These are phyloP conservation scores for Bradynema listronoti DNA, from an alignment of 1,140 invertebrate species.

Conservation along the genomic window DNA sequence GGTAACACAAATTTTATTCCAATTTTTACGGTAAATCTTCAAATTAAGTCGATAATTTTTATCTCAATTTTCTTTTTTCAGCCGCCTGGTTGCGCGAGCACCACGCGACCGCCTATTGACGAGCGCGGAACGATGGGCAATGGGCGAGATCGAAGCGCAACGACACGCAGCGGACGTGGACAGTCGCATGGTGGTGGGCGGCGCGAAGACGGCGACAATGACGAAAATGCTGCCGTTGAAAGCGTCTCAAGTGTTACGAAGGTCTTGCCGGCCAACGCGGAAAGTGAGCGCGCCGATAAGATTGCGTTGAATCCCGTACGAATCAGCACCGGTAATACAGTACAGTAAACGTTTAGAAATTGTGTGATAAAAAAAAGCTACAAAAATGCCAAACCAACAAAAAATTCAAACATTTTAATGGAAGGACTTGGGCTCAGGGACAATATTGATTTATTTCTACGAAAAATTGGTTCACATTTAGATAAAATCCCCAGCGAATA, in stretches of 20 bases:
- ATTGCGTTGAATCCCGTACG: too few relatives aligned
- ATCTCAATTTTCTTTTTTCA: conserved; percentile 13
- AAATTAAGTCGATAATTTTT: background rate
- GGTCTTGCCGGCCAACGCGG: background rate
- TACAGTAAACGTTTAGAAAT: too few relatives aligned
- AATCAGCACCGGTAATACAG: too few relatives aligned
- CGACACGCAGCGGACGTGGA: background rate
- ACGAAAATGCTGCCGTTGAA: conserved; percentile 1
- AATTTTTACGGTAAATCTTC: background rate
- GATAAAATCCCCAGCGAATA: too few relatives aligned
- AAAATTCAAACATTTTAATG: too few relatives aligned
- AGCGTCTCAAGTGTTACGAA: background rate
- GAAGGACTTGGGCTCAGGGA: too few relatives aligned
- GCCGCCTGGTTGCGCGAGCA: conserved; percentile 42
- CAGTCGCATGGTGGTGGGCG: conserved; percentile 1
- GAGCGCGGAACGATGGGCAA: conserved; percentile 7
- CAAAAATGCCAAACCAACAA: too few relatives aligned
- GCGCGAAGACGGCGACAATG: conserved; percentile 6
- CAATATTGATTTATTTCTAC: too few relatives aligned
- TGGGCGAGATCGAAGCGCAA: conserved; percentile 15
- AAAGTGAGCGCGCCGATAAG: background rate
- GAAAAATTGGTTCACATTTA: too few relatives aligned
- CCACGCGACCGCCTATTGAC: conserved; percentile 12
- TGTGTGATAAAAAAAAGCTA: too few relatives aligned
- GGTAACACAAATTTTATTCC: conserved; percentile 20